These are phyloP conservation scores for Apis florea DNA, from an alignment of 1,140 invertebrate species.

Conservation along the genomic window DNA sequence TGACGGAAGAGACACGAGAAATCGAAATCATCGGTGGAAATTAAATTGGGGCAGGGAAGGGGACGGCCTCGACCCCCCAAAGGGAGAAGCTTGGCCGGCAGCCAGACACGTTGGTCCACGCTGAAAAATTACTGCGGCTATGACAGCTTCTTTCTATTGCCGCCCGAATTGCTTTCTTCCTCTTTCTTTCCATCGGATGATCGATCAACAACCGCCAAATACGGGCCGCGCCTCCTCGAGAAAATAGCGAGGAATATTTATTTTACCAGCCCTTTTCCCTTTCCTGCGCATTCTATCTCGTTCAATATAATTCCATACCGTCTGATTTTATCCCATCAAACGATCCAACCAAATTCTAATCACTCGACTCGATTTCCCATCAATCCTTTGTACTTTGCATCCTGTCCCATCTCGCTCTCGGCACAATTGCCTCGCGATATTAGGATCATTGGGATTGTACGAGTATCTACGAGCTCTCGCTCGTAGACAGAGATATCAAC, in stretches of 20 bases:
- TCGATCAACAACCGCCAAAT: conserved; percentile 56
- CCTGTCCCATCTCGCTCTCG: too few species aligned
- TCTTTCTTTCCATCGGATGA: conserved; percentile 28
- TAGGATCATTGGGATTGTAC: conserved; percentile 26
- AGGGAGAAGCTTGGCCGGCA: conserved; percentile 14
- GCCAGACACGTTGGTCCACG: conserved; percentile 33
- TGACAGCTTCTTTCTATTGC: conserved; percentile 43
- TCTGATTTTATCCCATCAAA: too few species aligned
- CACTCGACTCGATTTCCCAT: too few species aligned
- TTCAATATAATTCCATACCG: too few species aligned
- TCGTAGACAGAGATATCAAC: conserved; percentile 30
- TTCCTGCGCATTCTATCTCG: too few species aligned
- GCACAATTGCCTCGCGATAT: too few species aligned
- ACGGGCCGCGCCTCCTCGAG: conserved; percentile 18
- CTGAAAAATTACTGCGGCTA: conserved; percentile 39
- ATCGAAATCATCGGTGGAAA: conserved; percentile 21
- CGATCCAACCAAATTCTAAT: too few species aligned
- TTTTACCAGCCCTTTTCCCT: conserved; percentile 38
- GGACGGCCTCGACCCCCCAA: background rate
- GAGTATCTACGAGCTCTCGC: conserved; percentile 43
- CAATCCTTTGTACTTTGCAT: too few species aligned
- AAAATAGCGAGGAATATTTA: conserved; percentile 64
- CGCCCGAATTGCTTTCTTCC: conserved; percentile 10
- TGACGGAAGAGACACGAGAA: background rate
- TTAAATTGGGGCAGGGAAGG: conserved; percentile 33